Evolutionary conservation across 2,113 vertebrate genomes (phyloP).

Genomic region (Colossoma macropomum): DNA sequence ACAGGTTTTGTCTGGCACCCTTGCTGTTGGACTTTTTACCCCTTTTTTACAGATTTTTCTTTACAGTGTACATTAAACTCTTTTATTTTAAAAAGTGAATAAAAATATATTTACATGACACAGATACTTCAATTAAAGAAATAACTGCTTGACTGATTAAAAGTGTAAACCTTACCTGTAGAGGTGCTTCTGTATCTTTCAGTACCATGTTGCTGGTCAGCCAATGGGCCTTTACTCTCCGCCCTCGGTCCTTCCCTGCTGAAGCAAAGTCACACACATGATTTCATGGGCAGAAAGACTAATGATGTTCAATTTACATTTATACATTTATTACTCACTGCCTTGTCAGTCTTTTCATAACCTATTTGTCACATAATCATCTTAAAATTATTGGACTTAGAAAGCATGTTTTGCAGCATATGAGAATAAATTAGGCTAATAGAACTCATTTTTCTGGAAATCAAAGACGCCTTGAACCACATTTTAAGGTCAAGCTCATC

Average conservation of each 20-base stretch:
- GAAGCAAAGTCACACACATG: constrained; percentile 22
- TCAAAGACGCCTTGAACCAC: constrained; percentile 9
- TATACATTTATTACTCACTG: neutral
- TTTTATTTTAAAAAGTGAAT: neutral
- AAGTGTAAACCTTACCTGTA: constrained; percentile 34
- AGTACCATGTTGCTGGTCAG: constrained; percentile 26
- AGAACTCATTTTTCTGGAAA: constrained; percentile 5
- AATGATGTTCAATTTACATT: neutral
- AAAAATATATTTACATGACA: neutral
- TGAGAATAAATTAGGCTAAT: neutral
- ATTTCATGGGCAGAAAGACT: neutral
- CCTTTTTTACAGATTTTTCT: no score
- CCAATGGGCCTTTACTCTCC: constrained; percentile 47
- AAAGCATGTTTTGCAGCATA: constrained; percentile 25
- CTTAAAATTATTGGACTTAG: neutral
- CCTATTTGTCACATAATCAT: neutral
- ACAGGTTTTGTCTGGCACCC: no score
- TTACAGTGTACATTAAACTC: neutral
- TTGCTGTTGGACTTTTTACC: no score
- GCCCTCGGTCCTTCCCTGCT: constrained; percentile 36
- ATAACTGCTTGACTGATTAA: neutral
- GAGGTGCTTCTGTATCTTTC: constrained; percentile 3
- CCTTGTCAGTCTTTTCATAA: neutral
- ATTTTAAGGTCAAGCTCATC: constrained; percentile 10
- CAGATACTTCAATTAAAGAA: neutral